These are phyloP conservation scores for Aphodius sticticus DNA, from an alignment of 2,888 invertebrate genomes.

Conservation along the genomic window DNA sequence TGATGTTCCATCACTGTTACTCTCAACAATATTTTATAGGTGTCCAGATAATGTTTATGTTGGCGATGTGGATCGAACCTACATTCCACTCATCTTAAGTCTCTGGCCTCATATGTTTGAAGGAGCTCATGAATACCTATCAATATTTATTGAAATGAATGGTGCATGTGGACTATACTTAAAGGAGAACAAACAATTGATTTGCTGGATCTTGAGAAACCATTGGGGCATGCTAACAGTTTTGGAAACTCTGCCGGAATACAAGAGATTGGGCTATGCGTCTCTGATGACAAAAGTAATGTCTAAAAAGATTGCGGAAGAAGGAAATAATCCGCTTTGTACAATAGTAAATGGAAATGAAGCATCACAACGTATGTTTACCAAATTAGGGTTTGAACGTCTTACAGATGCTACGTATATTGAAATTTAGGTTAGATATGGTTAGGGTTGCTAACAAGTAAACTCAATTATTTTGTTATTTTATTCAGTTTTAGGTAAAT, in stretches of 20 bases:
- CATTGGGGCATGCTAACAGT: conserved; percentile 32
- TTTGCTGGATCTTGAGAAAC: conserved; percentile 33
- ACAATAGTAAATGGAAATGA: conserved; percentile 33
- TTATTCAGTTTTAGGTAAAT: too few species aligned
- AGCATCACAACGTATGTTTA: conserved; percentile 31
- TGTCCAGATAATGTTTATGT: conserved; percentile 18
- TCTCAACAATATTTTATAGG: conserved; percentile 9
- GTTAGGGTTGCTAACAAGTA: too few species aligned
- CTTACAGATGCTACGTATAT: conserved; percentile 15
- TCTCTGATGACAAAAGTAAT: conserved; percentile 28
- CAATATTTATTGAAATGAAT: conserved; percentile 33
- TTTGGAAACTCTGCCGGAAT: conserved; percentile 30
- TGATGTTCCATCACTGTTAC: background rate
- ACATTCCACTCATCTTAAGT: conserved; percentile 7
- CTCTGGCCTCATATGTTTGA: conserved; percentile 45
- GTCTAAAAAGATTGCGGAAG: conserved; percentile 32
- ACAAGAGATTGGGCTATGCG: conserved; percentile 31
- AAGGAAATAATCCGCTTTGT: conserved; percentile 34
- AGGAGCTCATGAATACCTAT: conserved; percentile 39
- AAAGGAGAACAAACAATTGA: conserved; percentile 31
- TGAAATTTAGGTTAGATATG: background rate
- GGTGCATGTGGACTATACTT: conserved; percentile 32
- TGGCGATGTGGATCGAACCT: background rate
- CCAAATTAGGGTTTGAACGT: conserved; percentile 30
- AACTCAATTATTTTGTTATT: too few species aligned